Conservation (phyloP, 2,888 invertebrate species). For the Orchesella flavescens region DNA sequence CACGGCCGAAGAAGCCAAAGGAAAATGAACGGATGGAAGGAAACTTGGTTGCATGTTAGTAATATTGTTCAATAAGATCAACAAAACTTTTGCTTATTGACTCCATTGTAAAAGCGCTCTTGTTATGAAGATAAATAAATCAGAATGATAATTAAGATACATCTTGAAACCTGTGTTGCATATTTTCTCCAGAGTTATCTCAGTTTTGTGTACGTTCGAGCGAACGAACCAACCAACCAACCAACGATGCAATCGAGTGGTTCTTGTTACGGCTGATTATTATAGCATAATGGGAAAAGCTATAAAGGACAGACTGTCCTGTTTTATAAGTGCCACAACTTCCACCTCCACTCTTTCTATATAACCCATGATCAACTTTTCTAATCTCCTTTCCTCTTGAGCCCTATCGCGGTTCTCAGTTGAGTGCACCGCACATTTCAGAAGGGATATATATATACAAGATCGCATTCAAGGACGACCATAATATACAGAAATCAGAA, state of each 20-base stretch:
- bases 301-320: slow-evolving; percentile 27
- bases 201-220: too few relatives aligned
- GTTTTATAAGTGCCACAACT: slow-evolving; percentile 1
- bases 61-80: too few relatives aligned
- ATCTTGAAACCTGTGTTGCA: slow-evolving; percentile 43
- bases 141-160: slow-evolving; percentile 54
- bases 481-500: neutral
- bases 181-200: neutral
- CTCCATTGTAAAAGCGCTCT: neutral
- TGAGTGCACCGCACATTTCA: slow-evolving; percentile 37
- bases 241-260: too few relatives aligned
- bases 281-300: slow-evolving; percentile 21
- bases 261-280: neutral
- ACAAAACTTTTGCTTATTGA: too few relatives aligned
- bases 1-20: too few relatives aligned
- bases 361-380: slow-evolving; percentile 2
- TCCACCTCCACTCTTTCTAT: neutral
- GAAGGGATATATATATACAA: too few relatives aligned
- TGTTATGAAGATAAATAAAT: slow-evolving; percentile 25
- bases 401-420: slow-evolving; percentile 48
- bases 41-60: too few relatives aligned
- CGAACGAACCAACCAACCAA: too few relatives aligned
- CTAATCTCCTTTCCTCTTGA: slow-evolving; percentile 37
- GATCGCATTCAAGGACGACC: neutral
- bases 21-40: too few relatives aligned